Conservation (phyloP, 2,113 vertebrate genomes). For the Oryzias curvinotus region DNA sequence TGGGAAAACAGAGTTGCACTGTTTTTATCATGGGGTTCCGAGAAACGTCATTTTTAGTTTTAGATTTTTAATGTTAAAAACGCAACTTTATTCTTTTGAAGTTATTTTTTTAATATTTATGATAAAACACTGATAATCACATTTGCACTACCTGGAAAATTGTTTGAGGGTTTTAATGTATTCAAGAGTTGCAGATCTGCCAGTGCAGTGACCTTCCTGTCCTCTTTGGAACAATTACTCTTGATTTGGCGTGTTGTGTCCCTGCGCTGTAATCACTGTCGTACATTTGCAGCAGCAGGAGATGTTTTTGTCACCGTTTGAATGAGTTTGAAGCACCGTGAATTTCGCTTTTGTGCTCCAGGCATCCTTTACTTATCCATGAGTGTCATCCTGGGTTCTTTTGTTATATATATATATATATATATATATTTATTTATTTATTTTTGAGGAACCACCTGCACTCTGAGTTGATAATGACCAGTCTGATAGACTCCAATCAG, state of each 20-base stretch:
- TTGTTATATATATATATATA: no score
- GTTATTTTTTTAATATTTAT: no score
- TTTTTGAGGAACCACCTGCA: constrained; percentile 32
- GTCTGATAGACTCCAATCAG: constrained; percentile 1
- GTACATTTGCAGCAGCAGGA: constrained; percentile 29
- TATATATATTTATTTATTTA: not conserved
- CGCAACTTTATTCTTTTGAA: no score
- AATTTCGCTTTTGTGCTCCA: constrained; percentile 22
- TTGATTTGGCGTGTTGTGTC: constrained; percentile 36
- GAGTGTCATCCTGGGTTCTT: constrained; percentile 15
- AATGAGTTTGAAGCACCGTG: constrained; percentile 36
- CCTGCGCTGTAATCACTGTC: constrained; percentile 36
- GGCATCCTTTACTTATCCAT: constrained; percentile 45
- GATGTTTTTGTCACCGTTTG: constrained; percentile 31
- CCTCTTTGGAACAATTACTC: constrained; percentile 18
- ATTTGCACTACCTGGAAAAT: not conserved
- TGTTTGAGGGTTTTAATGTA: not conserved
- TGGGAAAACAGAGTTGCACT: no score
- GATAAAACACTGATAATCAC: no score
- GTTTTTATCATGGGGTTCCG: no score
- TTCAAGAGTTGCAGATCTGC: constrained; percentile 8
- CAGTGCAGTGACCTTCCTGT: constrained; percentile 18
- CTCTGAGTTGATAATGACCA: constrained; percentile 21
- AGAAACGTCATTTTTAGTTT: no score
- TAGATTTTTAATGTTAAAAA: no score